phyloP scores from a whole-genome alignment of 2,113 vertebrate genomes.

The Pelobates fuscus region DNA sequence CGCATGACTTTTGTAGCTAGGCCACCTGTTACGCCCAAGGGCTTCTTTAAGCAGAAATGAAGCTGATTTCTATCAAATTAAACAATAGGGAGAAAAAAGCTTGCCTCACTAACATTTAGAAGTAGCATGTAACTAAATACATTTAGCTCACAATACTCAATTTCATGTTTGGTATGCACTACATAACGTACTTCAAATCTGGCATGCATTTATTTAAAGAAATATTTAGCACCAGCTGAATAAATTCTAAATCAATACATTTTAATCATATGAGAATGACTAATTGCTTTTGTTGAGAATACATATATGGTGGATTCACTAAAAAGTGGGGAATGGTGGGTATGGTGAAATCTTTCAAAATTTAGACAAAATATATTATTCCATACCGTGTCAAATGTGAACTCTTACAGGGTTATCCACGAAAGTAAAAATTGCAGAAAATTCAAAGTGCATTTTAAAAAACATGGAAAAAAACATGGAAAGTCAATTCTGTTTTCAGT shows the following conservation, averaged over 20 bases:
- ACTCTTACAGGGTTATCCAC: no score
- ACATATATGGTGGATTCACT: no score
- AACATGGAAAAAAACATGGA: no score
- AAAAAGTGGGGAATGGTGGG: no score
- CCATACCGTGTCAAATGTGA: no score
- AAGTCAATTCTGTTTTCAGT: no score
- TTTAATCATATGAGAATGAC: background rate
- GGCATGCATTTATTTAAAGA: background rate
- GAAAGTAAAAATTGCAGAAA: no score
- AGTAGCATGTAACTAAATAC: constrained; percentile 13
- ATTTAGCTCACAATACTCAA: constrained; percentile 9
- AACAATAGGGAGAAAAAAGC: constrained; percentile 6
- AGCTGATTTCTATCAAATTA: background rate
- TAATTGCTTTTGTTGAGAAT: no score
- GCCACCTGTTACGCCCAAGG: constrained; percentile 25
- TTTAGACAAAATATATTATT: no score
- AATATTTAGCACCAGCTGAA: background rate
- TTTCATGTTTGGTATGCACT: background rate
- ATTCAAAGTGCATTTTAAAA: no score
- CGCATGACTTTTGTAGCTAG: background rate
- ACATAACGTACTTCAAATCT: background rate
- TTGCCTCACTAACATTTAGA: constrained; percentile 13
- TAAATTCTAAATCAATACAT: background rate
- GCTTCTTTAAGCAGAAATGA: constrained; percentile 1
- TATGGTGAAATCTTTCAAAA: no score